Conservation (phyloP, 1,140 invertebrate species). For the Palaemon carinicauda region DNA sequence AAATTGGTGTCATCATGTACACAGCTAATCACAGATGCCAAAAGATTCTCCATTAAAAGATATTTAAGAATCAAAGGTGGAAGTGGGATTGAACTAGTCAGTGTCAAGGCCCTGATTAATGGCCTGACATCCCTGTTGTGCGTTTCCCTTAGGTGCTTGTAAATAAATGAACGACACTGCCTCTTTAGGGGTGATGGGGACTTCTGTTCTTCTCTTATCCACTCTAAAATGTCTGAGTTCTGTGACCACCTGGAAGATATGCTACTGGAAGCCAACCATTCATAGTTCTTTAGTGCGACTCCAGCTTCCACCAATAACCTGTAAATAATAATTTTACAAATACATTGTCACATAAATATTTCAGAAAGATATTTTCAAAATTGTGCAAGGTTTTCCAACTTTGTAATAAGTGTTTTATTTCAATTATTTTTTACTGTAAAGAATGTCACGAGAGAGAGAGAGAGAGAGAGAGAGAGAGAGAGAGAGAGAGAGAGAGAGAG, state of each 20-base stretch:
- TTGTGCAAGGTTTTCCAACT: neutral
- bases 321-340: too few relatives aligned
- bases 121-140: constrained; percentile 25
- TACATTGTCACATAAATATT: too few relatives aligned
- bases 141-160: neutral
- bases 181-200: constrained; percentile 12
- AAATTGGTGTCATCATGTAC: too few relatives aligned
- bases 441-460: too few relatives aligned
- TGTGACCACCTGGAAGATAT: neutral
- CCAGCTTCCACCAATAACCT: constrained; percentile 29
- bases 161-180: constrained; percentile 13
- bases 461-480: too few relatives aligned
- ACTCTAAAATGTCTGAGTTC: neutral
- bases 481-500: too few relatives aligned
- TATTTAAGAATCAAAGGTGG: neutral
- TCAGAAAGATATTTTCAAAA: neutral
- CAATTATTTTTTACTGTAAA: too few relatives aligned
- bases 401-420: too few relatives aligned
- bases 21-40: neutral
- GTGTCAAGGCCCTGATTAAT: neutral
- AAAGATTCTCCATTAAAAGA: neutral
- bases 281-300: neutral
- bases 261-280: constrained; percentile 16
- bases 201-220: neutral
- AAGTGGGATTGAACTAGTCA: neutral